These are phyloP conservation scores for Ctenopoma multispine DNA, from an alignment of 2,797 vertebrate genomes.

Conservation along the genomic window DNA sequence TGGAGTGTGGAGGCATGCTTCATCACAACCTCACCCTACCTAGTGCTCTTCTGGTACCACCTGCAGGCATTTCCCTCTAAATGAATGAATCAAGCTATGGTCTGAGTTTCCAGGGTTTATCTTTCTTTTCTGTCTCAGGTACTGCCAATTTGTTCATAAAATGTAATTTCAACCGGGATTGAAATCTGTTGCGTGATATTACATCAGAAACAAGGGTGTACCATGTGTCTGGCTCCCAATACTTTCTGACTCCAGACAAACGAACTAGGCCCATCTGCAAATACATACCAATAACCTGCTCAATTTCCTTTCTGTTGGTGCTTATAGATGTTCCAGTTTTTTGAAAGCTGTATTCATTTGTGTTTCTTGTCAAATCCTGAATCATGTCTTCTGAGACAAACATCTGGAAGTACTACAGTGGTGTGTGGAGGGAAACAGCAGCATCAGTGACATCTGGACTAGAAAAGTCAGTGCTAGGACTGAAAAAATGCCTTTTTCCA, in stretches of 20 bases:
- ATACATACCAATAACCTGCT: background rate
- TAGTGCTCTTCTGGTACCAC: conserved; percentile 18
- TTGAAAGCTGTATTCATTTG: background rate
- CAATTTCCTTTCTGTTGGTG: background rate
- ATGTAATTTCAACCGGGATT: conserved; percentile 33
- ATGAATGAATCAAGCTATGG: conserved; percentile 12
- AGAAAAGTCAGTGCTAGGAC: no score
- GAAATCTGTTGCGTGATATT: conserved; percentile 34
- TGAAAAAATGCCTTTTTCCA: no score
- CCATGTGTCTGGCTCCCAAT: background rate
- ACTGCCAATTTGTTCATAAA: conserved; percentile 26
- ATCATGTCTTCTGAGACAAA: no score
- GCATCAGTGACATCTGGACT: no score
- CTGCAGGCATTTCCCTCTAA: conserved; percentile 23
- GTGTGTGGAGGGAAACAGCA: no score
- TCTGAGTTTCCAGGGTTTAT: conserved; percentile 36
- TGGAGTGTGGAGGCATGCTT: background rate
- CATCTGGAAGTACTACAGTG: no score
- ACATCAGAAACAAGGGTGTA: conserved; percentile 18
- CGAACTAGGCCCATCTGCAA: background rate
- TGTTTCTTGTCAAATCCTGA: no score
- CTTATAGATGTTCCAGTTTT: background rate
- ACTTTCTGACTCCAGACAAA: background rate
- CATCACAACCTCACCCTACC: background rate
- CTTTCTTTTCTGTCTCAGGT: conserved; percentile 18